Evolutionary conservation across 2,113 vertebrate species (phyloP), one percentile per base, ranked within the genome.

Genomic region (Oncorhynchus gorbuscha): DNA sequence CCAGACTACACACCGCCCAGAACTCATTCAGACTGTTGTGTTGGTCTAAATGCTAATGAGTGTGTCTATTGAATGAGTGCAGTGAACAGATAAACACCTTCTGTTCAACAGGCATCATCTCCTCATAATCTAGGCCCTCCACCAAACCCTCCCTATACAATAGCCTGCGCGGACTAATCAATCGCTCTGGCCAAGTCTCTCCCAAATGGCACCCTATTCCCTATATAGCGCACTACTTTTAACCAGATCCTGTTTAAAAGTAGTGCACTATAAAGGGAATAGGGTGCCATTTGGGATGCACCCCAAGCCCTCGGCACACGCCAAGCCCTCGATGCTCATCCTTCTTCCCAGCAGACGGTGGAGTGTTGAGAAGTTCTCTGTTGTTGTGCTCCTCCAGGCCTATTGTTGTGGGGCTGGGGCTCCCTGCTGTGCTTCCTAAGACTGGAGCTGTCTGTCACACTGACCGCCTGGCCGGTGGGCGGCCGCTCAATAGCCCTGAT

Each of bases 111-210:
- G 30, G 45, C 45, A 20, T 77, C 16, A 65, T 79, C 30, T 69
- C 22, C 49, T 28, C 69, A 49, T 76, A 49, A 81, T 64, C 68
- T 51, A 71, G 71, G 26, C 51, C 71, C 24, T 22, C 18, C 49
- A 7, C 55, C 4, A 22, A 71, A 55, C 26, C 70, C 45, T 55
- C 3, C 2, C 26, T 4, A 13, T 30, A 65, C 70, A 77, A 73
- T 76, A 76, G 79, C 73, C 65, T 65, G 49, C 14, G 32, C 55
- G 69, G 81, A 65, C 45, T 76, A 72, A 71, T 73, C 66, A 76
- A 70, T 55, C 39, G 73, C 73, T 35, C 45, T 22, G 58, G 35
- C 39, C 39, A 9, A 45, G 39, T 45, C 9, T 45, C 39, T 45
- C 39, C 39, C 39, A 45, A 45, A 45, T 45, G 39, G 39, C 39